phyloP scores from a whole-genome alignment of 1,140 invertebrate species.

The Plutomurus gul region DNA sequence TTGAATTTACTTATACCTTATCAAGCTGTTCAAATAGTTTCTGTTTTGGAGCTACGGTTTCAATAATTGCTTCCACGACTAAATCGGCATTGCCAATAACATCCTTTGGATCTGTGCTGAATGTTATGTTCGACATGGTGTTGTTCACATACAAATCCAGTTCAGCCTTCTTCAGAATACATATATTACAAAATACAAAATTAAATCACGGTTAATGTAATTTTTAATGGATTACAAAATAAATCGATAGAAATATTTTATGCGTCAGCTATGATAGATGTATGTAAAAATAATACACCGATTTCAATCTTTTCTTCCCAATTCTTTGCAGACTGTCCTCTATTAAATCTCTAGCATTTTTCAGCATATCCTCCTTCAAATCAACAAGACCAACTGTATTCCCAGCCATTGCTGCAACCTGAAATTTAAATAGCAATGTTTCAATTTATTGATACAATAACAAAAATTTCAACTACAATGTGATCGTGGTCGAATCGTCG shows the following conservation, averaged over 20 bases:
- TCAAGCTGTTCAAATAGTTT: slow-evolving; percentile 71
- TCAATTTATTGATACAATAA: too few relatives aligned
- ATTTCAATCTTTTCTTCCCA: slow-evolving; percentile 78
- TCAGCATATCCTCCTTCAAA: slow-evolving; percentile 68
- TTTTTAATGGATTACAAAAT: too few relatives aligned
- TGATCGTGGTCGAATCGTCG: too few relatives aligned
- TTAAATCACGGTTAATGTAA: slow-evolving; percentile 55
- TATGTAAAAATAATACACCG: too few relatives aligned
- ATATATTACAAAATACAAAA: not conserved
- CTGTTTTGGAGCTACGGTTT: slow-evolving; percentile 79
- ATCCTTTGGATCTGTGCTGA: slow-evolving; percentile 64
- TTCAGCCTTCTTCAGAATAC: slow-evolving; percentile 60
- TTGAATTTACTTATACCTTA: slow-evolving; percentile 55
- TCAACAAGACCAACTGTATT: slow-evolving; percentile 78
- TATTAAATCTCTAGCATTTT: slow-evolving; percentile 73
- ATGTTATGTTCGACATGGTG: slow-evolving; percentile 67
- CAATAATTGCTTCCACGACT: slow-evolving; percentile 85
- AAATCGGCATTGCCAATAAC: slow-evolving; percentile 72
- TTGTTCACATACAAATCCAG: too few relatives aligned
- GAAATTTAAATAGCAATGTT: not conserved
- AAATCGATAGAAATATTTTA: too few relatives aligned
- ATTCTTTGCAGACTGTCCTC: slow-evolving; percentile 71
- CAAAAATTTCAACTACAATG: too few relatives aligned
- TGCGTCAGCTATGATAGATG: too few relatives aligned
- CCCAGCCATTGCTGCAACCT: slow-evolving; percentile 78